phyloP scores from a whole-genome alignment of 2,113 vertebrate genomes.

The Chaenocephalus aceratus region DNA sequence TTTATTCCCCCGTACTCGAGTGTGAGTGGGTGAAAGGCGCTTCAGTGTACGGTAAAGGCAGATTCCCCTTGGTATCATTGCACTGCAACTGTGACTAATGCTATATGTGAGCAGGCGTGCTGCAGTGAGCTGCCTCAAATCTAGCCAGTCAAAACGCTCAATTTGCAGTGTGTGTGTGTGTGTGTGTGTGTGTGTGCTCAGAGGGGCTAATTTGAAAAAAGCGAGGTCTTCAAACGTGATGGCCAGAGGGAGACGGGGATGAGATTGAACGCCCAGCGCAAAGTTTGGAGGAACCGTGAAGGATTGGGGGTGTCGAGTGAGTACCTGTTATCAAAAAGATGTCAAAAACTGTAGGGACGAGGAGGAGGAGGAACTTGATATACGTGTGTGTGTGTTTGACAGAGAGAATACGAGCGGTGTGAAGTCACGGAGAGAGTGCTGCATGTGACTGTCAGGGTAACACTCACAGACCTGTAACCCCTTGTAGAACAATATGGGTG shows the following conservation, averaged over 20 bases:
- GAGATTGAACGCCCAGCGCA: constrained; percentile 40
- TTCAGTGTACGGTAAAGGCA: constrained; percentile 59
- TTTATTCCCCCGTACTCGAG: constrained; percentile 36
- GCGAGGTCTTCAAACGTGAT: constrained; percentile 24
- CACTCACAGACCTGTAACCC: constrained; percentile 47
- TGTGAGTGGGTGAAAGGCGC: constrained; percentile 71
- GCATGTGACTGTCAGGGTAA: constrained; percentile 58
- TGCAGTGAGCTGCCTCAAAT: constrained; percentile 75
- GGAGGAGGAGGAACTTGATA: constrained; percentile 14
- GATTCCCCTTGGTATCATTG: constrained; percentile 65
- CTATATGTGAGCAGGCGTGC: constrained; percentile 76
- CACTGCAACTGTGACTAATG: constrained; percentile 82
- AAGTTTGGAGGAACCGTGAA: constrained; percentile 67
- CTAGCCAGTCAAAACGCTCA: constrained; percentile 38
- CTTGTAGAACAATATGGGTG: constrained; percentile 29
- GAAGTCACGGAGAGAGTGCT: constrained; percentile 66
- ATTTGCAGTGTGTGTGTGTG: constrained; percentile 13
- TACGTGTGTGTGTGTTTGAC: constrained; percentile 16
- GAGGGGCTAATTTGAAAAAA: constrained; percentile 4
- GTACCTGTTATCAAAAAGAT: constrained; percentile 46
- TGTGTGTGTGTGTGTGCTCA: constrained; percentile 8
- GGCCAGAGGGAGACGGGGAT: constrained; percentile 39
- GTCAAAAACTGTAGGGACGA: constrained; percentile 15
- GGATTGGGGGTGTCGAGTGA: constrained; percentile 62
- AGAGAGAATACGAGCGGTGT: constrained; percentile 17